Evolutionary conservation across 2,113 vertebrate species (phyloP), one percentile per base, ranked within the genome.

Genomic region (Carettochelys insculpta): DNA sequence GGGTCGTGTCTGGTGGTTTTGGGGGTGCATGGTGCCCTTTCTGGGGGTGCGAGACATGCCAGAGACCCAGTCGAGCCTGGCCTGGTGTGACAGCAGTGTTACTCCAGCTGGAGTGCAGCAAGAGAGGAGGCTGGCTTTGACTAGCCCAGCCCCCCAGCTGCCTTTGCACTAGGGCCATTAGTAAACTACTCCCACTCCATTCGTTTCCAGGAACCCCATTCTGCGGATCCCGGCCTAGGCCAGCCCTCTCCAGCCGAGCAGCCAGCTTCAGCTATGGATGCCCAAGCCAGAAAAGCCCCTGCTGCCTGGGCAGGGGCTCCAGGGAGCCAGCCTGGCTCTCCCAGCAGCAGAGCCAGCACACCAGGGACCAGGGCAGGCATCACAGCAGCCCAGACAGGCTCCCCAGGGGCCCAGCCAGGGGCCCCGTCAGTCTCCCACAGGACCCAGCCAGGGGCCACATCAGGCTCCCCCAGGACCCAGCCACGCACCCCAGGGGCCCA

Each of bases 251-350:
- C 79, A 9, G 3, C 75, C 1, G 3, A 80, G 34, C 20, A 48
- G 47, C 34, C 13, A 1, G 47, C 47, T 45, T 61, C 38, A n/a
- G 38, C 24, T 27, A 29, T 82, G 6, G 47, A 65, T 27, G 58
- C 76, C n/a, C n/a, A 43, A 11, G 13, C 53, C 16, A 2, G 50
- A 29, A 1, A 4, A 3, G 3, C 68, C 52, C 75, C 20, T 48
- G 29, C 52, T 1, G 0, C 43, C 0, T 0, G 7, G 27, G 41
- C n/a, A 2, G 41, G 50, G 48, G 27, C 3, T 85, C 38, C 5
- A 29, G 51, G 58, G 20, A 41, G 11, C 4, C 78, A 81, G 34
- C 34, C 77, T n/a, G 87, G 80, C 29, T 17, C 2, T 16, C 24
- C 41, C 22, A 22, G 5, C 11, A 19, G 19, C 43, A 45, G 34